Evolutionary conservation across 2,888 invertebrate genomes (phyloP).

Genomic region (Luffia ferchaultella): DNA sequence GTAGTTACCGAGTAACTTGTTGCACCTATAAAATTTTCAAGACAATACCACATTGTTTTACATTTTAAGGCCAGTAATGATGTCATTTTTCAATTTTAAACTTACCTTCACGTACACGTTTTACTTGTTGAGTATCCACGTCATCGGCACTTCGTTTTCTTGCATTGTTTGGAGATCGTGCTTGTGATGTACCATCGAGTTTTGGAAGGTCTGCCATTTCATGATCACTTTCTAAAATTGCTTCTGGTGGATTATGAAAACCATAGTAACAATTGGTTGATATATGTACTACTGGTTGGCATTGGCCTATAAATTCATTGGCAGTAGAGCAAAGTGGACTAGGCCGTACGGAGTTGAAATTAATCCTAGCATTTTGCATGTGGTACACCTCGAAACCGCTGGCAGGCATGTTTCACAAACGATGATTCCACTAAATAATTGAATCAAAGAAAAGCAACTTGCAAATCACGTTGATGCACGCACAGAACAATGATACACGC

Average conservation of each 20-base stretch:
- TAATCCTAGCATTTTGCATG: conserved; percentile 51
- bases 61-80: too few species aligned
- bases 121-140: conserved; percentile 36
- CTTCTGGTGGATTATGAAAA: conserved; percentile 36
- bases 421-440: too few species aligned
- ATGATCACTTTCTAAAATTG: conserved; percentile 30
- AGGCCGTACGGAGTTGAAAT: conserved; percentile 53
- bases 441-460: too few species aligned
- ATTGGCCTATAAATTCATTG: conserved; percentile 43
- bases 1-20: too few species aligned
- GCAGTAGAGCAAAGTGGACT: conserved; percentile 44
- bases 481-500: too few species aligned
- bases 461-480: too few species aligned
- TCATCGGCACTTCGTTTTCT: conserved; percentile 52
- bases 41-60: too few species aligned
- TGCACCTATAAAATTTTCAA: too few species aligned
- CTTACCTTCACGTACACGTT: conserved; percentile 56
- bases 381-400: conserved; percentile 38
- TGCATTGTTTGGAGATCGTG: conserved; percentile 18
- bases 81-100: too few species aligned
- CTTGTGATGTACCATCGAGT: conserved; percentile 17
- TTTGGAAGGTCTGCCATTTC: conserved; percentile 44
- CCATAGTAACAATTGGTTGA: conserved; percentile 64
- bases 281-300: conserved; percentile 51
- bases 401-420: conserved; percentile 49